Evolutionary conservation across 1,140 invertebrate genomes (phyloP), one percentile per base, ranked within the genome.

Genomic region (Nephila pilipes): DNA sequence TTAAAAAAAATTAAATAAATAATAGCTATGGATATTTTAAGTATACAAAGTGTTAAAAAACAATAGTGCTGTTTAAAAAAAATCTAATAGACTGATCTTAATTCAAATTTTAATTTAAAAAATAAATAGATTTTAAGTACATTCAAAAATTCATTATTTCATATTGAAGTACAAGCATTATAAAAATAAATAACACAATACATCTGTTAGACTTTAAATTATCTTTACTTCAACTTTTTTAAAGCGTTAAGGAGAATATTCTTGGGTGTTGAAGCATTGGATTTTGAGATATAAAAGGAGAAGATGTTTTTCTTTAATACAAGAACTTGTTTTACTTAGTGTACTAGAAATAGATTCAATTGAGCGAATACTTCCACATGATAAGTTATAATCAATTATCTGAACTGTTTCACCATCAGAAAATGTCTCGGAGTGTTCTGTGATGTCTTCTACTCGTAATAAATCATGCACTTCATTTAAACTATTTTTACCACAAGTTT

Each of bases 381-480:
- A n/a, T n/a, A 83, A 85, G 85, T 88, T 88, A 85, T 93, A 79
- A 79, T 89, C 87, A 55, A 89, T 18, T 29, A 93, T 89, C 32
- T 85, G 90, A 75, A 87, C 92, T 20, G 93, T 94, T 92, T 94
- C 93, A n/a, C 85, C 93, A 20, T 94, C 93, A 10, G 93, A 94
- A 58, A 93, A 93, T 60, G 89, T 87, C 58, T 94, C 94, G n/a
- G 92, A 87, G 25, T 93, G 80, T 69, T 94, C 94, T 63, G 94
- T 94, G 58, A 94, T 94, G 58, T 94, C 93, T 83, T 94, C 94
- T 29, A n/a, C n/a, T n/a, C n/a, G n/a, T n/a, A 94, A 54, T 25
- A 94, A 38, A 81, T 94, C 94, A 22, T 65, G 83, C 58, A 46
- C 46, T 81, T 93, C 94, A 80, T 93, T 92, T 55, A 94, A 36